Evolutionary conservation across 2,888 invertebrate genomes (phyloP).

Genomic region (Amphimallon solstitiale): DNA sequence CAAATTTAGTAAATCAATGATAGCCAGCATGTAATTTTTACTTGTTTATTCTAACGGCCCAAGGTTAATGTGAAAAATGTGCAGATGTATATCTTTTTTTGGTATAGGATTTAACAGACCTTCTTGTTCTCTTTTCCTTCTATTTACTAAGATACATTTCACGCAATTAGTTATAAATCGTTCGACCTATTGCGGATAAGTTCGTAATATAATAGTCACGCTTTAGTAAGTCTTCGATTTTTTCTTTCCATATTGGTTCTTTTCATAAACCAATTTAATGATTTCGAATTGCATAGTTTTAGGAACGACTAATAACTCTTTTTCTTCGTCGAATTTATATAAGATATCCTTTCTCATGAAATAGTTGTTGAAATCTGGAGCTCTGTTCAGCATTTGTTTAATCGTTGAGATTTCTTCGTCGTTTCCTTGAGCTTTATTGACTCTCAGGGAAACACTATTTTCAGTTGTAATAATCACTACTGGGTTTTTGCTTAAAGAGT

Average conservation of each 20-base stretch:
- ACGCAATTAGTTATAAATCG: background rate
- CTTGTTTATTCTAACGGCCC: background rate
- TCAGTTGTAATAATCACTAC: slow-evolving; percentile 14
- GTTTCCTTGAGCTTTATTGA: background rate
- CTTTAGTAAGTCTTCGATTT: too few relatives aligned
- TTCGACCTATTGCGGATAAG: too few relatives aligned
- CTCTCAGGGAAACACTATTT: background rate
- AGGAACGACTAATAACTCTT: slow-evolving; percentile 4
- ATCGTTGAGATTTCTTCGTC: background rate
- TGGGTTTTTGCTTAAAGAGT: slow-evolving; percentile 50
- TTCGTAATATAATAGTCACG: too few relatives aligned
- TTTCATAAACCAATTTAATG: background rate
- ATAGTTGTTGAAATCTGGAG: background rate
- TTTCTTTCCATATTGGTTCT: background rate
- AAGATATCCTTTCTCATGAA: background rate
- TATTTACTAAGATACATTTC: too few relatives aligned
- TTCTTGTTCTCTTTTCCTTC: background rate
- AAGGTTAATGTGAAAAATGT: slow-evolving; percentile 9
- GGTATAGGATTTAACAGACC: background rate
- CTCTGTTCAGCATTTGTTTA: background rate
- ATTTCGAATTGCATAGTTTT: too few relatives aligned
- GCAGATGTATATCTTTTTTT: slow-evolving; percentile 9
- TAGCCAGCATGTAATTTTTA: background rate
- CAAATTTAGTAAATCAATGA: too few relatives aligned
- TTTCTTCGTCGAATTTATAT: background rate